phyloP scores from a whole-genome alignment of 2,113 vertebrate species.

The Tichodroma muraria region DNA sequence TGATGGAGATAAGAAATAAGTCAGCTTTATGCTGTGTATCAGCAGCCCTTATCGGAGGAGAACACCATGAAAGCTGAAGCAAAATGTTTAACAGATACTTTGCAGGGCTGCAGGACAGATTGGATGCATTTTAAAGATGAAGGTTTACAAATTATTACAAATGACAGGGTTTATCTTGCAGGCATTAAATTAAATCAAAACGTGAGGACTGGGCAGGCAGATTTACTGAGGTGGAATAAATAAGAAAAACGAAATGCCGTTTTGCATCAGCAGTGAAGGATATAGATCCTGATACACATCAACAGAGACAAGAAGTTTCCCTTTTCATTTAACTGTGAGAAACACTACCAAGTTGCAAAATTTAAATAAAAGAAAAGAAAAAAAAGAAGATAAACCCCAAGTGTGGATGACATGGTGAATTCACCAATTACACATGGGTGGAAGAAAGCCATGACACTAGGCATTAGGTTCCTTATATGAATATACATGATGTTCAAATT shows the following conservation, averaged over 20 bases:
- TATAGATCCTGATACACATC: conserved; percentile 31
- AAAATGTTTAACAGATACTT: conserved; percentile 51
- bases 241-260: conserved; percentile 61
- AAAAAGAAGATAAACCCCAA: background rate
- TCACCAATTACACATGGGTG: background rate
- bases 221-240: conserved; percentile 64
- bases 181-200: conserved; percentile 70
- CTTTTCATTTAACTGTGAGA: conserved; percentile 16
- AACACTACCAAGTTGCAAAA: background rate
- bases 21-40: conserved; percentile 24
- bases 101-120: conserved; percentile 51
- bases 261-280: conserved; percentile 51
- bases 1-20: conserved; percentile 49
- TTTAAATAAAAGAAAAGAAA: accelerated
- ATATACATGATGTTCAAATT: background rate
- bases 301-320: conserved; percentile 40
- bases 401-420: background rate
- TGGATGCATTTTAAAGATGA: conserved; percentile 61
- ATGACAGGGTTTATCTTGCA: conserved; percentile 63
- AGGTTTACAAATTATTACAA: conserved; percentile 65
- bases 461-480: background rate
- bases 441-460: background rate
- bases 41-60: conserved; percentile 26
- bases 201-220: conserved; percentile 37
- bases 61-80: conserved; percentile 21